Conservation (phyloP, 2,888 invertebrate genomes). For the Caenorhabditis becei region DNA sequence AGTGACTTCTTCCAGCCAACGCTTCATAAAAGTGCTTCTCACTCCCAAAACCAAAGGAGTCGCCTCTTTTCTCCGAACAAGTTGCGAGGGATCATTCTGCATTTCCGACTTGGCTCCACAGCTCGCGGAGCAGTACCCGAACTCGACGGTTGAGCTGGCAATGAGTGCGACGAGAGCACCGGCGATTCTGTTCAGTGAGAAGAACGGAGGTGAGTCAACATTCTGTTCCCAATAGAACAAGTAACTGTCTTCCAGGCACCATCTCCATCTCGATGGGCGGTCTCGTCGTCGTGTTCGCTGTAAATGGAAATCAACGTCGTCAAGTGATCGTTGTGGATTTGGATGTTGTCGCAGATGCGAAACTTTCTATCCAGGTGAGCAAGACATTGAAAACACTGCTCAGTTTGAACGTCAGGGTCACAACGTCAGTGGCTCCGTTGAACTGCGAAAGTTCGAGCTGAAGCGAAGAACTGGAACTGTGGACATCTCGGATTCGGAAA, state of each 20-base stretch:
- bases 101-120: slow-evolving; percentile 70
- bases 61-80: slow-evolving; percentile 68
- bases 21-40: slow-evolving; percentile 65
- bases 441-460: slow-evolving; percentile 70
- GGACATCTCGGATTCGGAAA: slow-evolving; percentile 65
- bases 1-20: slow-evolving; percentile 60
- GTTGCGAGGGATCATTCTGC: slow-evolving; percentile 70
- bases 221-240: background rate
- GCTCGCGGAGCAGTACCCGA: slow-evolving; percentile 69
- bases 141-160: slow-evolving; percentile 68
- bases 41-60: slow-evolving; percentile 67
- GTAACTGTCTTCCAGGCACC: slow-evolving; percentile 50
- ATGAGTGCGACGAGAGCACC: slow-evolving; percentile 74
- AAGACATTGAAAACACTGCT: no score
- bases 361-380: slow-evolving; percentile 63
- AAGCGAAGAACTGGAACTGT: slow-evolving; percentile 62
- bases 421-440: slow-evolving; percentile 68
- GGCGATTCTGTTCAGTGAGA: slow-evolving; percentile 72
- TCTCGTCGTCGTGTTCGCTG: slow-evolving; percentile 68
- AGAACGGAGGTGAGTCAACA: slow-evolving; percentile 63
- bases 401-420: slow-evolving; percentile 50
- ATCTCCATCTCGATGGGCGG: slow-evolving; percentile 69
- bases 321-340: slow-evolving; percentile 73
- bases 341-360: slow-evolving; percentile 73
- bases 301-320: slow-evolving; percentile 57